Evolutionary conservation across 2,113 vertebrate genomes (phyloP).

Genomic region (Glaucidium brasilianum): DNA sequence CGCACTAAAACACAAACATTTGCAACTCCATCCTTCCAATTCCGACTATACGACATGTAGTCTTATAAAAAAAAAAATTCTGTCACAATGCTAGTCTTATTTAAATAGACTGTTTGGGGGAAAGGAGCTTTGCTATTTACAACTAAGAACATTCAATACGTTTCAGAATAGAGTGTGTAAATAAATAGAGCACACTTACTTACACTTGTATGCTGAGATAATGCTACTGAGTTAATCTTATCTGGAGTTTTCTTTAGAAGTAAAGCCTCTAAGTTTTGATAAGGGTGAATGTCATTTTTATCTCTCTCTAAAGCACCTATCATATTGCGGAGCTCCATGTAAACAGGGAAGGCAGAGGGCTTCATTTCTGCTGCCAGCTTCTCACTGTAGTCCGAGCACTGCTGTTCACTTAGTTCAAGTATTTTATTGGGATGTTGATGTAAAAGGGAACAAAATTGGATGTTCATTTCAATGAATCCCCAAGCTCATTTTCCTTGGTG

Average conservation of each 20-base stretch:
- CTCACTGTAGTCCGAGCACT: background rate
- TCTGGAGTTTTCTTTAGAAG: background rate
- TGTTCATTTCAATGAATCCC: background rate
- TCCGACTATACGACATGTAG: background rate
- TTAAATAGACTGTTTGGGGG: background rate
- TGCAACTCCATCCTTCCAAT: background rate
- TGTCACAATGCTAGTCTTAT: background rate
- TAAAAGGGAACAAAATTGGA: background rate
- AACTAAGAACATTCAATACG: background rate
- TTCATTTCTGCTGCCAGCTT: background rate
- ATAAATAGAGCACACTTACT: background rate
- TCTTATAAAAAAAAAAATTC: background rate
- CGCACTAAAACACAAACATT: conserved; percentile 18
- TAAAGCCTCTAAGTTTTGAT: background rate
- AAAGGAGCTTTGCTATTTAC: background rate
- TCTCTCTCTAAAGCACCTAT: background rate
- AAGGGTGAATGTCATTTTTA: background rate
- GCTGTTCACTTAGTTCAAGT: background rate
- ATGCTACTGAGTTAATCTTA: background rate
- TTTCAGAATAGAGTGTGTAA: background rate
- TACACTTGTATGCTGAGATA: background rate
- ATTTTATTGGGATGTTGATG: background rate
- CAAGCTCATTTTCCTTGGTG: background rate
- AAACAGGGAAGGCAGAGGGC: background rate
- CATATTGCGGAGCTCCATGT: accelerated